Evolutionary conservation across 2,888 invertebrate genomes (phyloP).

Genomic region (Spodoptera littoralis): DNA sequence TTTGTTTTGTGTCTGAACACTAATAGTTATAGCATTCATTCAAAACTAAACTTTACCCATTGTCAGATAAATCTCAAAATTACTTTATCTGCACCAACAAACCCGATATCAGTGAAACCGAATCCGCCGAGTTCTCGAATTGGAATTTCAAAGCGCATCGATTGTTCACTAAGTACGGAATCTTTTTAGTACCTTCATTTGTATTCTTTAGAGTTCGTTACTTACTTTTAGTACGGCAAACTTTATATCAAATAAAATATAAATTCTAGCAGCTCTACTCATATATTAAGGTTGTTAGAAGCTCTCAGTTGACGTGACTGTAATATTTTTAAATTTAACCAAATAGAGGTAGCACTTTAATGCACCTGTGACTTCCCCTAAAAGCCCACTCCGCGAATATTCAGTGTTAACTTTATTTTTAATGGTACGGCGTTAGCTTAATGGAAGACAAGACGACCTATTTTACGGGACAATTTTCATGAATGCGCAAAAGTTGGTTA

Average conservation of each 20-base stretch:
- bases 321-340: slow-evolving; percentile 81
- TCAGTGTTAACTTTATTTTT: slow-evolving; percentile 80
- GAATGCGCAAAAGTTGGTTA: slow-evolving; percentile 80
- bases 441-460: slow-evolving; percentile 85
- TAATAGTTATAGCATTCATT: slow-evolving; percentile 15
- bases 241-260: slow-evolving; percentile 42
- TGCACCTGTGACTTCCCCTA: slow-evolving; percentile 85
- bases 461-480: slow-evolving; percentile 84
- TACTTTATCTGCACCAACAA: neutral
- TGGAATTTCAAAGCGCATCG: neutral
- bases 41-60: neutral
- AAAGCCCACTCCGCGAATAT: slow-evolving; percentile 81
- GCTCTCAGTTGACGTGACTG: slow-evolving; percentile 58
- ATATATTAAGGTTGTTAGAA: slow-evolving; percentile 53
- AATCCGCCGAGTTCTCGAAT: neutral
- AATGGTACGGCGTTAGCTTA: slow-evolving; percentile 83
- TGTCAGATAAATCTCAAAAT: neutral
- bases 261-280: slow-evolving; percentile 33
- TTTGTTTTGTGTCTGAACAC: slow-evolving; percentile 14
- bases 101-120: neutral
- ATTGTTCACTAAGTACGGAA: neutral
- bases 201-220: slow-evolving; percentile 9
- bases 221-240: slow-evolving; percentile 24
- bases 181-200: neutral
- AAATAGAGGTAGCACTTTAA: slow-evolving; percentile 76